A percentile compares a stretch with the other conserved stretches of the same genome.
These are phyloP conservation scores for Actinostola sp. DNA, from an alignment of 92 coral and sea anemone species.

Conservation along the genomic window DNA sequence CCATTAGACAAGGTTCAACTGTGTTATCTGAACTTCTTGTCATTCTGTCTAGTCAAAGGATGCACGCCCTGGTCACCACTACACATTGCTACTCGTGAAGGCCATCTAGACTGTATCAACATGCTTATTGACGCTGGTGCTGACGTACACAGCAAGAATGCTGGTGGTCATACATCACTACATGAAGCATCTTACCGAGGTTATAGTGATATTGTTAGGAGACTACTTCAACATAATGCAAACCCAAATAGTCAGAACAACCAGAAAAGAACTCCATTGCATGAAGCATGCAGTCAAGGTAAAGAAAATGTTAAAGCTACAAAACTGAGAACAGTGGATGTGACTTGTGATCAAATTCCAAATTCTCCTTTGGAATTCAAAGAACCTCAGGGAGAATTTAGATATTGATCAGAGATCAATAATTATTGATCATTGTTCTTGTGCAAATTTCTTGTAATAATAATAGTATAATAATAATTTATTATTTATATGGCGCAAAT, in stretches of 20 bases:
- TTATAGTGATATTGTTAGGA: slow-evolving; percentile 53
- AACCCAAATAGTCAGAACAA: slow-evolving; percentile 82
- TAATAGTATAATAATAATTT: too few relatives aligned
- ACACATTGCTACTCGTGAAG: slow-evolving; percentile 95
- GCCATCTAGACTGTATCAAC: slow-evolving; percentile 82
- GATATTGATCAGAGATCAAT: too few relatives aligned
- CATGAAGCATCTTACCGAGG: slow-evolving; percentile 99
- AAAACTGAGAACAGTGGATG: neutral
- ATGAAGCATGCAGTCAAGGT: slow-evolving; percentile 99
- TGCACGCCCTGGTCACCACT: slow-evolving; percentile 96
- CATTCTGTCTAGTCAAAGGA: slow-evolving; percentile 40
- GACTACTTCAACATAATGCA: slow-evolving; percentile 77
- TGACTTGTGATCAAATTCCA: neutral
- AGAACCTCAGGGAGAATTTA: too few relatives aligned
- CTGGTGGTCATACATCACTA: slow-evolving; percentile 90
- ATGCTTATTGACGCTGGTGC: slow-evolving; percentile 84
- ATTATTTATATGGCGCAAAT: too few relatives aligned
- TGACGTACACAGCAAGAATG: slow-evolving; percentile 86
- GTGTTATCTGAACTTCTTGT: neutral
- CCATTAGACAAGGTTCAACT: too few relatives aligned
- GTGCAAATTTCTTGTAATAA: too few relatives aligned
- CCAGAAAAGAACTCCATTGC: slow-evolving; percentile 92
- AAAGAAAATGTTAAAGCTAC: neutral
- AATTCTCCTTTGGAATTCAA: neutral
- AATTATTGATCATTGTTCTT: too few relatives aligned